Evolutionary conservation across 1,140 invertebrate species (phyloP), one percentile per base, ranked within the genome.

Genomic region (Chionoecetes opilio): DNA sequence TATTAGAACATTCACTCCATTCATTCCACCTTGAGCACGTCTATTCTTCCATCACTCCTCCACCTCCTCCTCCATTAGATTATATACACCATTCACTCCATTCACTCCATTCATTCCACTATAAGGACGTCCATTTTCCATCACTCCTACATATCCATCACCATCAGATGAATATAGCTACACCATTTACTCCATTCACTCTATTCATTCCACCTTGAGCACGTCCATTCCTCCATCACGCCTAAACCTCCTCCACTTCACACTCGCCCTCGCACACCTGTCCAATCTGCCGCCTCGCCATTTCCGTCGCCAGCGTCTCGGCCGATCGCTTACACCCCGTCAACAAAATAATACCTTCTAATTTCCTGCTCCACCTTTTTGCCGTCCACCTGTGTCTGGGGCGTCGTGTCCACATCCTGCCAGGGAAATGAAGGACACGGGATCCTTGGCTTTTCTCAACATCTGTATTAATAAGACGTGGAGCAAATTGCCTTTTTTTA

Each of bases 331-430:
- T n/a, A 75, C 63, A 75, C 63, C 63, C 63, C 63, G 63, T 75
- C 63, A 75, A 75, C 63, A 75, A 75, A 75, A 75, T 75, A 75
- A 75, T 75, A 75, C 63, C 63, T 26, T 75, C 63, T 75, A 75
- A 75, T 75, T 75, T 75, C 63, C 63, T 75, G 63, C 63, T n/a
- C 21, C n/a, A 75, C 21, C 63, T 75, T 75, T 75, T 75, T 75
- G 21, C 63, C 63, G 63, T 75, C 63, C 63, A 75, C 63, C 41
- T 75, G 63, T 26, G n/a, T 17, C 63, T 26, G 63, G 0, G 21
- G 63, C 26, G 63, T 75, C 63, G 21, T 75, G 63, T 75, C 63
- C 63, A 75, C 63, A 75, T 75, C 63, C 63, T 75, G 63, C n/a
- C 63, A 26, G 63, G 63, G 63, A n/a, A n/a, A 75, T 75, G 63